Base-by-base conservation (phyloP, 2,888 invertebrate genomes). In the Leucophenga montana region DNA sequence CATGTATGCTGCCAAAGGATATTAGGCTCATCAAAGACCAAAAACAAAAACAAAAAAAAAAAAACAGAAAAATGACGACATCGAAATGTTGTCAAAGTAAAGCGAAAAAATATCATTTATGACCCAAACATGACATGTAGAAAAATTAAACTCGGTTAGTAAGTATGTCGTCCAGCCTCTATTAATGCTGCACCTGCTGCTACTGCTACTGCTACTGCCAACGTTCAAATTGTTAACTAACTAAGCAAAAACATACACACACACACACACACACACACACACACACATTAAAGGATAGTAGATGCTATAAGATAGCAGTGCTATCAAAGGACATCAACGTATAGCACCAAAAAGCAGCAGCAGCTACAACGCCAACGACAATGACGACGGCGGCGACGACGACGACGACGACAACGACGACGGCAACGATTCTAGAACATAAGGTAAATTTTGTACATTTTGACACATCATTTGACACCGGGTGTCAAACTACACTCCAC, bases 391-490 rank as follows among this genome's bases (percentile, higher is more conserved):
- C n/a, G n/a, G n/a, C n/a, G n/a, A n/a, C n/a, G n/a, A n/a, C n/a
- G n/a, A n/a, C n/a, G n/a, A n/a, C n/a, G n/a, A n/a, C n/a, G n/a
- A n/a, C n/a, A n/a, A 33, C 33, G 46, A 70, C 27, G 4, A 22
- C 59, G 14, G 27, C 59, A 3, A n/a, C 20, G 44, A 33, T 53
- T 54, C 70, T 68, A 65, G 69, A 71, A 74, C 77, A 76, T 74
- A 77, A 75, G 75, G 77, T 84, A 85, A 77, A 84, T 83, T 33
- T 77, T 76, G 78, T 78, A 78, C 77, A 83, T 31, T 31, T 85
- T 84, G 83, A 85, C 83, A 84, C 85, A 82, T 84, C 83, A 84
- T 85, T 85, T 85, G 85, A 85, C 84, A 84, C 77, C 75, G 77
- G 71, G 77, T 80, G 84, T 81, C 81, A 82, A 79, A 77, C 73